Conservation (phyloP, 2,888 invertebrate species). For the Glaucopsyche alexis region DNA sequence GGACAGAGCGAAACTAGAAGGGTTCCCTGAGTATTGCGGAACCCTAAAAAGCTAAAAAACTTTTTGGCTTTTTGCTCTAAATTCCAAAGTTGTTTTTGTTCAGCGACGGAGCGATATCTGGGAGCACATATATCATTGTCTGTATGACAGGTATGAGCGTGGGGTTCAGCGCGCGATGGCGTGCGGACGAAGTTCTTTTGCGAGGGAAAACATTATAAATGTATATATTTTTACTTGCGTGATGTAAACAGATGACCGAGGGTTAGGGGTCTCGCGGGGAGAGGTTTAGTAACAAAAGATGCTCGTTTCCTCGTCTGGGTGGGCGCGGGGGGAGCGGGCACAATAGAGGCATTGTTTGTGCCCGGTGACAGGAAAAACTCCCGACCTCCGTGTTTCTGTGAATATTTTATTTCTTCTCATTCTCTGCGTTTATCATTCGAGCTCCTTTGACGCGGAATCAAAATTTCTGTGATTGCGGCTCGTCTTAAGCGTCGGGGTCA, state of each 20-base stretch:
- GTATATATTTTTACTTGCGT: slow-evolving; percentile 62
- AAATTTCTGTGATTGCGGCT: slow-evolving; percentile 48
- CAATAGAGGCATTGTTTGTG: slow-evolving; percentile 78
- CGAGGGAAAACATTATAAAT: slow-evolving; percentile 51
- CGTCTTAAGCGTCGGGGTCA: slow-evolving; percentile 23
- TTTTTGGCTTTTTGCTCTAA: slow-evolving; percentile 3
- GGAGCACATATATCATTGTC: slow-evolving; percentile 24
- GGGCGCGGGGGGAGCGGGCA: slow-evolving; percentile 49
- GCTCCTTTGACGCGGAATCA: slow-evolving; percentile 74
- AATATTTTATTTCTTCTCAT: slow-evolving; percentile 72
- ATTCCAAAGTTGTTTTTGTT: slow-evolving; percentile 17
- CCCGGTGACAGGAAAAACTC: slow-evolving; percentile 80
- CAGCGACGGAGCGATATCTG: neutral
- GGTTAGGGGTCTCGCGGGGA: slow-evolving; percentile 68
- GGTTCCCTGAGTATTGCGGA: too few species aligned
- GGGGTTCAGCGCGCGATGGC: slow-evolving; percentile 18
- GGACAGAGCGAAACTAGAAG: too few species aligned
- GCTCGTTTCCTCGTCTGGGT: slow-evolving; percentile 73
- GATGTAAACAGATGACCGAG: slow-evolving; percentile 76
- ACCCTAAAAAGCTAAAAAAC: neutral
- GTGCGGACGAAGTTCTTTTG: slow-evolving; percentile 34
- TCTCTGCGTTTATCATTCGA: slow-evolving; percentile 57
- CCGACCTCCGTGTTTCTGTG: slow-evolving; percentile 78
- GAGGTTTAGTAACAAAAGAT: slow-evolving; percentile 71
- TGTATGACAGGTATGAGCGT: slow-evolving; percentile 20